Base-by-base conservation (phyloP, 2,113 vertebrate genomes). In the Nematolebias whitei region DNA sequence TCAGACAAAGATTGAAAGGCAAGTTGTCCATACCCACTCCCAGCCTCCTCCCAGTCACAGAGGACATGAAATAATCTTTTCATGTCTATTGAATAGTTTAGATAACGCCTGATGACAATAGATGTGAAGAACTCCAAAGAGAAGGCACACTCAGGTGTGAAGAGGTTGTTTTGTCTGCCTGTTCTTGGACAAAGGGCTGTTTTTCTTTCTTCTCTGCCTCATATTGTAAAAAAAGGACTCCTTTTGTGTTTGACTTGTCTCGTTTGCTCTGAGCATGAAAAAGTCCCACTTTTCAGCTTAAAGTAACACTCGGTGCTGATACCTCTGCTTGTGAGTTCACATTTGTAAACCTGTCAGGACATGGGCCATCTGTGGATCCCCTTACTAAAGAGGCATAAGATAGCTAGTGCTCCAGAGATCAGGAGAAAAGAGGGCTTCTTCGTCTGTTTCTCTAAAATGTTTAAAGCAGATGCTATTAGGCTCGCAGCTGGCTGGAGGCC, bases 391-490 rank as follows among this genome's bases (percentile, higher is more conserved):
- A 83, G 79, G 75, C 78, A 76, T 61, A 76, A 85, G 86, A 89
- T 81, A 85, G 83, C 72, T 76, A 69, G 79, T 20, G n/a, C 80
- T 80, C 58, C 83, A 87, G 87, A 83, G 85, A 79, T 80, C 73
- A 60, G 76, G 84, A 78, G 75, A 80, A 74, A 76, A 82, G 67
- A 62, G 60, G 65, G 73, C 45, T 85, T 62, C 65, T 84, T 74
- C 83, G 70, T 79, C 71, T 63, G 16, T 12, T 52, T 61, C 61
- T 63, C 60, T 63, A 26, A 67, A 84, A 87, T 20, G 66, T 71
- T 86, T 88, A 82, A 89, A 92, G 88, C 88, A 92, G 89, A 92
- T 91, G 89, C 84, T 89, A 87, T 92, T 87, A 58, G 81, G 75
- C 86, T 87, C 81, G 66, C 83, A 89, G 85, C 88, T 91, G 89